phyloP scores from a whole-genome alignment of 2,797 vertebrate genomes.

The Syngnathus rostellatus region DNA sequence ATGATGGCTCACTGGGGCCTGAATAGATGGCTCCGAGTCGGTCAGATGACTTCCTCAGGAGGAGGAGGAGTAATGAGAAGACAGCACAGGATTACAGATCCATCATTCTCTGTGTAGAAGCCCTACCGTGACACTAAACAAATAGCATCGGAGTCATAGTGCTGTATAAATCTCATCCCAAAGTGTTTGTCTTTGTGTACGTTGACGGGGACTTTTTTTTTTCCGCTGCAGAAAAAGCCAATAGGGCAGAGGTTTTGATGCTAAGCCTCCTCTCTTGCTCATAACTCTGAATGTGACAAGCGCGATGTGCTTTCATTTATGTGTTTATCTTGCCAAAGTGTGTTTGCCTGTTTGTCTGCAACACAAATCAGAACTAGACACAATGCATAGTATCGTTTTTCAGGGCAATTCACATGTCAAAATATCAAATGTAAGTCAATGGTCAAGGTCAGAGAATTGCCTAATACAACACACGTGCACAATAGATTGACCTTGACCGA shows the following conservation, averaged over 20 bases:
- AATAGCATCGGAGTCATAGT: conserved; percentile 35
- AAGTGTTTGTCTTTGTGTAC: background rate
- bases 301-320: conserved; percentile 26
- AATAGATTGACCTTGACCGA: background rate
- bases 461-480: background rate
- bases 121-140: conserved; percentile 35
- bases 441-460: background rate
- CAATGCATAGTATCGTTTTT: background rate
- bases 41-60: conserved; percentile 53
- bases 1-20: conserved; percentile 55
- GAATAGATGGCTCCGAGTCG: conserved; percentile 44
- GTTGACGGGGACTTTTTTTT: background rate
- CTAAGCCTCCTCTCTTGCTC: conserved; percentile 15
- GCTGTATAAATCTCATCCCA: conserved; percentile 23
- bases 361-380: background rate
- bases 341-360: background rate
- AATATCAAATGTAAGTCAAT: background rate
- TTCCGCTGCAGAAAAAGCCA: background rate
- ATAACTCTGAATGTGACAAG: conserved; percentile 9
- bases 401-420: background rate
- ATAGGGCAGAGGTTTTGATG: conserved; percentile 11
- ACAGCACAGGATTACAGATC: conserved; percentile 47
- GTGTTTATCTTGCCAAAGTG: conserved; percentile 18
- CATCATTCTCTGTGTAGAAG: conserved; percentile 49
- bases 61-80: conserved; percentile 47